Conservation (phyloP, 2,888 invertebrate species). For the Diogma glabrata region DNA sequence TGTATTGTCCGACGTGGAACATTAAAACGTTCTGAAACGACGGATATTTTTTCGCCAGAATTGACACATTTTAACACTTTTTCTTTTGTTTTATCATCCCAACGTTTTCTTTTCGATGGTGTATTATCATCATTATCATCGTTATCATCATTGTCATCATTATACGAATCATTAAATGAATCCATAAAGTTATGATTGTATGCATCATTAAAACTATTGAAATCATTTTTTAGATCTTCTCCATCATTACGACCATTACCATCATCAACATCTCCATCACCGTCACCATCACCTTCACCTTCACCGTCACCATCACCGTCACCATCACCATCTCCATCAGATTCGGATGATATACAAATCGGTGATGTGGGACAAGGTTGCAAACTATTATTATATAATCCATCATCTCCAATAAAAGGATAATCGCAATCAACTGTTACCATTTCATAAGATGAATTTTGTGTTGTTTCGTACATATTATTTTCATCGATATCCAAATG, state of each 20-base stretch:
- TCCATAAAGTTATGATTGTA: not conserved
- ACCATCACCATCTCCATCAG: no score
- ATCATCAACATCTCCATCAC: not conserved
- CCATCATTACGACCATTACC: not conserved
- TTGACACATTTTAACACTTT: not conserved
- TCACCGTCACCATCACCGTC: no score
- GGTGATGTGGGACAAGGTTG: no score
- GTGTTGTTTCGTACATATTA: no score
- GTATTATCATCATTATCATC: constrained; percentile 5
- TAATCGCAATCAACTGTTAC: no score
- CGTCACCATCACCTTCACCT: not conserved
- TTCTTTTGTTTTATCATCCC: constrained; percentile 4
- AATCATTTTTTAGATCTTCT: constrained; percentile 4
- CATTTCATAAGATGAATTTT: no score
- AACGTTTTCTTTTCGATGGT: not conserved
- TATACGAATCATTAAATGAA: not conserved
- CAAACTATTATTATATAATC: no score
- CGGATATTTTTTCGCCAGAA: not conserved
- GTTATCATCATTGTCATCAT: constrained; percentile 2
- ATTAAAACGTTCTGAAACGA: not conserved
- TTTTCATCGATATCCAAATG: not conserved
- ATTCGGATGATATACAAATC: no score
- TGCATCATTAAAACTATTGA: constrained; percentile 1
- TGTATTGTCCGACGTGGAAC: constrained; percentile 3
- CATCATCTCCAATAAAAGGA: no score